These are phyloP conservation scores for Sebastes vulpes DNA, from an alignment of 2,797 vertebrate species.

Conservation along the genomic window DNA sequence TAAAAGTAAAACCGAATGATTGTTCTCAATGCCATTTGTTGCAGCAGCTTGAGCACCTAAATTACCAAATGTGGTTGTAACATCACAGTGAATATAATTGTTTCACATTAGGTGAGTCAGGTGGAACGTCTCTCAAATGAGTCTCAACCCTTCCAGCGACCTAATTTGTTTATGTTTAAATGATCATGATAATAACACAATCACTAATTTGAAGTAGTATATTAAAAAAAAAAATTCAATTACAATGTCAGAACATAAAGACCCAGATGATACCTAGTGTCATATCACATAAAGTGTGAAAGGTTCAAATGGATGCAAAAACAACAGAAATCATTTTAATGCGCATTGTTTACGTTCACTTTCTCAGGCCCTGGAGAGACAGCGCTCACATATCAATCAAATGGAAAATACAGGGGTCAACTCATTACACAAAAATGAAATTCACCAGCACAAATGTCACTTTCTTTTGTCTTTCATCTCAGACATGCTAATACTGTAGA, in stretches of 20 bases:
- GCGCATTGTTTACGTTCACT: neutral
- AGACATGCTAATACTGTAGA: constrained; percentile 23
- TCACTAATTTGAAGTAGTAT: neutral
- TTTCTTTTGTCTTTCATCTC: constrained; percentile 42
- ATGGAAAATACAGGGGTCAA: constrained; percentile 14
- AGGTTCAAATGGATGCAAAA: neutral
- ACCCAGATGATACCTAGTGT: neutral
- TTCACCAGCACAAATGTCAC: constrained; percentile 49
- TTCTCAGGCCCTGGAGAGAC: constrained; percentile 8
- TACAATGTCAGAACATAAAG: neutral
- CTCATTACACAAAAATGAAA: constrained; percentile 49
- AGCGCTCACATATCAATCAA: constrained; percentile 27
- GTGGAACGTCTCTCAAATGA: constrained; percentile 1
- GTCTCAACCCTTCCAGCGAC: neutral
- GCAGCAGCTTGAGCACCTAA: neutral
- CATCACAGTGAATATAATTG: neutral
- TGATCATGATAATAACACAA: neutral
- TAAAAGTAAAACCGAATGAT: neutral
- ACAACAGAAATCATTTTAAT: neutral
- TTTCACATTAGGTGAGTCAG: neutral
- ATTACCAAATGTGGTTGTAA: neutral
- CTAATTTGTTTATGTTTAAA: neutral
- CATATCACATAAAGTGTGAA: neutral
- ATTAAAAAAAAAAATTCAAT: neutral
- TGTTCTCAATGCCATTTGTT: constrained; percentile 1